A percentile compares a stretch with the other conserved stretches of the same genome.
phyloP scores from a whole-genome alignment of 2,113 vertebrate species.

The Suncus etruscus region DNA sequence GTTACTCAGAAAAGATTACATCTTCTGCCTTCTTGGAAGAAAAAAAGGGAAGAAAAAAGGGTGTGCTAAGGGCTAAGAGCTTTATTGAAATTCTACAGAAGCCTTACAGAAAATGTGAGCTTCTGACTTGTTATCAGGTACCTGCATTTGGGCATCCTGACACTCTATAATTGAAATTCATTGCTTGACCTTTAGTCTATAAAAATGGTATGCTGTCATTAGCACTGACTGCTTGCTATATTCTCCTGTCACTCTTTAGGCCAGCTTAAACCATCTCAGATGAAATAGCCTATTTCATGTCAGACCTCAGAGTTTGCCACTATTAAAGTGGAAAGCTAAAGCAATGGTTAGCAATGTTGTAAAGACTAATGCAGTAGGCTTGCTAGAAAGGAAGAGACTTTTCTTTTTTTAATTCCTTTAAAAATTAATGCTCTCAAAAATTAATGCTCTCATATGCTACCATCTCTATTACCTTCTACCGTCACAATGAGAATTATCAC shows the following conservation, averaged over 20 bases:
- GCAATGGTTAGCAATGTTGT: slow-evolving; percentile 76
- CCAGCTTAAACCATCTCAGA: slow-evolving; percentile 83
- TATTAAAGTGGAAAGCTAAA: slow-evolving; percentile 80
- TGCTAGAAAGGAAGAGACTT: slow-evolving; percentile 21
- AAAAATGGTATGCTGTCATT: slow-evolving; percentile 85
- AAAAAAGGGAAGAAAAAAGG: slow-evolving; percentile 51
- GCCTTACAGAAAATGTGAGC: slow-evolving; percentile 79
- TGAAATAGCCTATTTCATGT: slow-evolving; percentile 85
- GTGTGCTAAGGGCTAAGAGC: slow-evolving; percentile 80
- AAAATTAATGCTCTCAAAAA: slow-evolving; percentile 73
- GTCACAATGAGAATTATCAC: slow-evolving; percentile 61
- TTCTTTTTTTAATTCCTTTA: slow-evolving; percentile 32
- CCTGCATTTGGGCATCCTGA: slow-evolving; percentile 85
- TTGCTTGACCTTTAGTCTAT: slow-evolving; percentile 87
- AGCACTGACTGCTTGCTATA: slow-evolving; percentile 81
- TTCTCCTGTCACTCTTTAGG: slow-evolving; percentile 84
- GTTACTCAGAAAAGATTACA: slow-evolving; percentile 82
- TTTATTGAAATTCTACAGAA: slow-evolving; percentile 88
- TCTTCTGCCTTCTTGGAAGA: slow-evolving; percentile 79
- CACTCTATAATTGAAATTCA: slow-evolving; percentile 88
- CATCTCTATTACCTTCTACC: slow-evolving; percentile 47
- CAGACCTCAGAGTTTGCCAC: slow-evolving; percentile 78
- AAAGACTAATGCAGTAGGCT: slow-evolving; percentile 59
- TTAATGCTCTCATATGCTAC: slow-evolving; percentile 50
- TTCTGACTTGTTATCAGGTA: slow-evolving; percentile 86